Evolutionary conservation across 92 coral and sea anemone genomes (phyloP).

Genomic region (Virgularia gustaviana): DNA sequence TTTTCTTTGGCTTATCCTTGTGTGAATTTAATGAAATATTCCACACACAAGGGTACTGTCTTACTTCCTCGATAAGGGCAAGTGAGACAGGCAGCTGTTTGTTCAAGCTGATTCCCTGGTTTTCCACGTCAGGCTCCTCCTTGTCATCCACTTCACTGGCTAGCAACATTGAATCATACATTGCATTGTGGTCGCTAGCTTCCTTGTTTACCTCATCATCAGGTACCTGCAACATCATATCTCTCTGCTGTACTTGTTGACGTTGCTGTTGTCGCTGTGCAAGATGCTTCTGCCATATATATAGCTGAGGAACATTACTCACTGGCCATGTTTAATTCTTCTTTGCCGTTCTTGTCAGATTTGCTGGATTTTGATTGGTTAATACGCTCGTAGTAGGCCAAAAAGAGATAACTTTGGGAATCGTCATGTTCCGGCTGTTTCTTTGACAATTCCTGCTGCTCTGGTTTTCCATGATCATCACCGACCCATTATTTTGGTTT

Average conservation of each 20-base stretch:
- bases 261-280: slow-evolving; percentile 10
- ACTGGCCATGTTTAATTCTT: slow-evolving; percentile 4
- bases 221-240: neutral
- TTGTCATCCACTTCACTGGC: neutral
- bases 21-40: slow-evolving; percentile 3
- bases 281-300: slow-evolving; percentile 6
- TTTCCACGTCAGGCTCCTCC: too few relatives aligned
- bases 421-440: too few relatives aligned
- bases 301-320: slow-evolving; percentile 1
- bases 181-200: neutral
- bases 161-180: neutral
- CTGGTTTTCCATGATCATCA: too few relatives aligned
- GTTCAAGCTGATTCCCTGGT: neutral
- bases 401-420: too few relatives aligned
- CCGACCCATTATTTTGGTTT: too few relatives aligned
- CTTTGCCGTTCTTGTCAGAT: neutral
- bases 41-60: slow-evolving; percentile 22
- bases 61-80: slow-evolving; percentile 5
- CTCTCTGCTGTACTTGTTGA: neutral
- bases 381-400: neutral
- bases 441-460: too few relatives aligned
- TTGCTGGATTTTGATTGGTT: neutral
- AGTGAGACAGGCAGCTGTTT: neutral
- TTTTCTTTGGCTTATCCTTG: slow-evolving; percentile 22
- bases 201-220: neutral